phyloP scores from a whole-genome alignment of 2,797 vertebrate genomes.

The Poecilia gillii region DNA sequence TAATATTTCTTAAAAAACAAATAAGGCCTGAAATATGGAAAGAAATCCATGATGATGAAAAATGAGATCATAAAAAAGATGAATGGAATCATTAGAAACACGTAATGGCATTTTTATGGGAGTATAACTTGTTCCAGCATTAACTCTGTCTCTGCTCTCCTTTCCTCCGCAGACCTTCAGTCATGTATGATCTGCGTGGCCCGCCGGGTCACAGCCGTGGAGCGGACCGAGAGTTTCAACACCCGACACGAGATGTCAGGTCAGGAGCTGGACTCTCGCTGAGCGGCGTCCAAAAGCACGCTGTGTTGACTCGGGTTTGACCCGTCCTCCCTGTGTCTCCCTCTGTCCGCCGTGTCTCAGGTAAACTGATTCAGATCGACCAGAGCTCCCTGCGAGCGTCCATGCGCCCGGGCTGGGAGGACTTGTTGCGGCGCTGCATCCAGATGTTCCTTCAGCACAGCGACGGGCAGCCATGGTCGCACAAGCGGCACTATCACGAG shows the following conservation, averaged over 20 bases:
- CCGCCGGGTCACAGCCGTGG: conserved; percentile 88
- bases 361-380: conserved; percentile 97
- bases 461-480: conserved; percentile 93
- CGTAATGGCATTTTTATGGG: not conserved
- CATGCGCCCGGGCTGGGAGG: conserved; percentile 97
- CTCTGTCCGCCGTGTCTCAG: conserved; percentile 67
- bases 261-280: conserved; percentile 65
- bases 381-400: conserved; percentile 91
- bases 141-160: conserved; percentile 7
- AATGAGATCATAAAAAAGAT: not conserved
- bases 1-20: not conserved
- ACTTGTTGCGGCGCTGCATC: conserved; percentile 93
- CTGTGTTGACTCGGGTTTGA: conserved; percentile 22
- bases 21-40: not conserved
- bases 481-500: conserved; percentile 96
- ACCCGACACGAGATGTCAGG: conserved; percentile 96
- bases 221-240: conserved; percentile 93
- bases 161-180: conserved; percentile 87
- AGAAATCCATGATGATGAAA: not conserved
- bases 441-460: conserved; percentile 95
- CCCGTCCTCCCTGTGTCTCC: conserved; percentile 13
- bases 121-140: not conserved
- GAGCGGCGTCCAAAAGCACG: conserved; percentile 3
- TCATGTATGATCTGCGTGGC: conserved; percentile 99
- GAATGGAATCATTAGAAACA: not conserved